Percentiles rank a stretch among this genome's conserved stretches.
Conservation (phyloP, 2,888 invertebrate species). For the Neocrepidodera transversa region DNA sequence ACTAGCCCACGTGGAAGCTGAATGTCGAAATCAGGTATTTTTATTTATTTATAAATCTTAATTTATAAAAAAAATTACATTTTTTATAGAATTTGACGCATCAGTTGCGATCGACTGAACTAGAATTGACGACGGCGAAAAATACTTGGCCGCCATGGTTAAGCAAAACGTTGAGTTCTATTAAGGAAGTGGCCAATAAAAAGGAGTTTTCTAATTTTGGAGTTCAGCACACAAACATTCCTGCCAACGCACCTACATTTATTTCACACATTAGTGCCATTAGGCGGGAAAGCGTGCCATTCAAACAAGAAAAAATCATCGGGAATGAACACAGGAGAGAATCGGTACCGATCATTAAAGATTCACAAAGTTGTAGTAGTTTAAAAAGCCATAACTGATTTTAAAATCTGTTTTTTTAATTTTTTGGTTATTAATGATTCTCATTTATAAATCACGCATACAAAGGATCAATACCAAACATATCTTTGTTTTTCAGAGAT, state of each 20-base stretch:
- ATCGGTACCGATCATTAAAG: conserved; percentile 57
- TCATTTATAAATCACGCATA: no score
- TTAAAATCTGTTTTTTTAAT: not conserved
- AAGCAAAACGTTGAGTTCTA: conserved; percentile 86
- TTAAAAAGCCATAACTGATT: conserved; percentile 43
- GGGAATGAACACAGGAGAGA: conserved; percentile 52
- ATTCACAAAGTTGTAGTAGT: conserved; percentile 61
- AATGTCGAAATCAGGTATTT: conserved; percentile 90
- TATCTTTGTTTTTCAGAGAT: not conserved
- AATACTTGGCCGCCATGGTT: conserved; percentile 93
- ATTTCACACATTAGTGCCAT: conserved; percentile 57
- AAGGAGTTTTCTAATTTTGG: conserved; percentile 55
- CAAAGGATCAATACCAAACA: not conserved
- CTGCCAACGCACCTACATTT: conserved; percentile 54
- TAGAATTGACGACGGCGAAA: conserved; percentile 75
- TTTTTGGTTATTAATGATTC: not conserved
- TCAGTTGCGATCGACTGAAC: conserved; percentile 81
- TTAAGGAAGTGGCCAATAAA: conserved; percentile 76
- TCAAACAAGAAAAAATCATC: conserved; percentile 43
- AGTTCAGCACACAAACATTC: conserved; percentile 43
- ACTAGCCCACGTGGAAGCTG: conserved; percentile 94
- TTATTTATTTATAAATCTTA: no score
- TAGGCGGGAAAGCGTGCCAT: conserved; percentile 62
- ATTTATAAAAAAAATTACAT: not conserved
- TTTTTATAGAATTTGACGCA: conserved; percentile 81